Evolutionary conservation across 2,888 invertebrate genomes (phyloP), one percentile per base, ranked within the genome.

Genomic region (Sinopyrophorus schimmeli): DNA sequence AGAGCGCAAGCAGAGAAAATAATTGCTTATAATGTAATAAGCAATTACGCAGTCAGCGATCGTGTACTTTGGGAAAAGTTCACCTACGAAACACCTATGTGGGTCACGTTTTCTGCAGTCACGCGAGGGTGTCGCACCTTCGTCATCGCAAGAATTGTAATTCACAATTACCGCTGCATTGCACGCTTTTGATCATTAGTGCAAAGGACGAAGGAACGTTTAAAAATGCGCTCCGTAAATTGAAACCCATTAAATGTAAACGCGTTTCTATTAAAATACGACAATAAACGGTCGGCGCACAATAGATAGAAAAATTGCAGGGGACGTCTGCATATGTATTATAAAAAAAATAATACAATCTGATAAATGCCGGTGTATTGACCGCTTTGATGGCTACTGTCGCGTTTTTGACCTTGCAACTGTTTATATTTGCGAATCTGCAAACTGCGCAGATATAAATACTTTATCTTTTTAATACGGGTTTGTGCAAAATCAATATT

Each of bases 31-130:
- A 37, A 28, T 37, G 37, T 38, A 30, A 30, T 23, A 23, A 37
- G 44, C 37, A 44, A 44, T 44, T 44, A 44, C 44, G 44, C 21
- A 44, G 44, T 24, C 26, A 35, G 37, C 17, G 37, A 44, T 44
- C 37, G 37, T 38, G 30, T 26, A 43, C 14, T 16, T 43, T 31
- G 24, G 38, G 17, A 20, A 44, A 43, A 44, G 44, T 37, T 44
- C 37, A 44, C 44, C 26, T 37, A 35, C 35, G 37, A 21, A n/a
- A 35, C 37, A 30, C 31, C 38, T 34, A 47, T 47, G 34, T 54
- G 39, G 54, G 50, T 54, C 49, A 54, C 54, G 47, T 50, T 54
- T 23, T 37, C 46, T 44, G 50, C 49, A 54, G 54, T 54, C 54
- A 50, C 50, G 54, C 54, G 47, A 54, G 54, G 54, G 54, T 54